These are phyloP conservation scores for Pempheris klunzingeri DNA, from an alignment of 2,797 vertebrate species.

Conservation along the genomic window DNA sequence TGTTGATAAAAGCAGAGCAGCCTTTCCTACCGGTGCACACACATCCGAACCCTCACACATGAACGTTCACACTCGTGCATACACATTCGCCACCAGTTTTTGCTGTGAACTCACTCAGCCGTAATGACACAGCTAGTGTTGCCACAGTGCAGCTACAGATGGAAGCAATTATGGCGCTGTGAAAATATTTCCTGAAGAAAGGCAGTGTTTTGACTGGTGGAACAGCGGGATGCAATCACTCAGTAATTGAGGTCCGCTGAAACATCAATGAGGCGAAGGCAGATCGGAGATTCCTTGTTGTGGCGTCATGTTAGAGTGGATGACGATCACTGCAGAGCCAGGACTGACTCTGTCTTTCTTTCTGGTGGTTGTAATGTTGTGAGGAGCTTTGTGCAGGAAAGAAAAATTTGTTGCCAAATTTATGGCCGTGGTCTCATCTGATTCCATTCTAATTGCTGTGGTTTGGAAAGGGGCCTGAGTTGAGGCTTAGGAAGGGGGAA, in stretches of 20 bases:
- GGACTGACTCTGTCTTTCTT: slow-evolving; percentile 26
- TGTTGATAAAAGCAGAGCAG: slow-evolving; percentile 39
- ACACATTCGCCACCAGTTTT: slow-evolving; percentile 51
- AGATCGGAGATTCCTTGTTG: slow-evolving; percentile 63
- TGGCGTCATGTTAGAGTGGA: slow-evolving; percentile 51
- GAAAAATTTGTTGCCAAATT: slow-evolving; percentile 73
- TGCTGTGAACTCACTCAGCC: slow-evolving; percentile 75
- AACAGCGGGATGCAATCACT: slow-evolving; percentile 83
- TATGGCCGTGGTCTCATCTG: slow-evolving; percentile 56
- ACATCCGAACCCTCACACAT: slow-evolving; percentile 28
- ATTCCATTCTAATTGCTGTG: slow-evolving; percentile 73
- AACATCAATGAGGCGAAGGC: slow-evolving; percentile 68
- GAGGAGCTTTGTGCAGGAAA: slow-evolving; percentile 49
- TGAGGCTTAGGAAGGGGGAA: slow-evolving; percentile 36
- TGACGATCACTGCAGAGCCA: slow-evolving; percentile 36
- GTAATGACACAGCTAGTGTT: slow-evolving; percentile 77
- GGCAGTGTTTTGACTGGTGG: slow-evolving; percentile 83
- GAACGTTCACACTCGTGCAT: slow-evolving; percentile 24
- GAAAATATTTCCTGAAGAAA: slow-evolving; percentile 85
- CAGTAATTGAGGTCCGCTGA: slow-evolving; percentile 81
- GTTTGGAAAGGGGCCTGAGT: slow-evolving; percentile 55
- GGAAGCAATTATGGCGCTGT: slow-evolving; percentile 84
- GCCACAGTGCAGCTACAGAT: slow-evolving; percentile 80
- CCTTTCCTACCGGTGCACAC: slow-evolving; percentile 16
- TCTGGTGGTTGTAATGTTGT: slow-evolving; percentile 21